phyloP scores from a whole-genome alignment of 2,888 invertebrate species.

The Noctua comes region DNA sequence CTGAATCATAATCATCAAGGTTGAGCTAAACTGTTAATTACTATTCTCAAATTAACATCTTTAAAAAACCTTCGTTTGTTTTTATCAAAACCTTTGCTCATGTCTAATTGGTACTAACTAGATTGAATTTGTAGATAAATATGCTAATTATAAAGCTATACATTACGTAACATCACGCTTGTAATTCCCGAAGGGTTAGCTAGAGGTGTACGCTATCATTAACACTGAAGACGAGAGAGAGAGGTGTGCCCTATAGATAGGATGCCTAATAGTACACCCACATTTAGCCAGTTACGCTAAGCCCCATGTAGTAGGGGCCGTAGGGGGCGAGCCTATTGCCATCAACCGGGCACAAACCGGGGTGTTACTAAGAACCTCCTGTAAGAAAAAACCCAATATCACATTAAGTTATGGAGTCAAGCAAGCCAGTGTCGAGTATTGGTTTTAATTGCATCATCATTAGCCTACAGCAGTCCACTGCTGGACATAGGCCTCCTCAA shows the following conservation, averaged over 20 bases:
- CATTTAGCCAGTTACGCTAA: neutral
- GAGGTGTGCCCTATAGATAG: too few relatives aligned
- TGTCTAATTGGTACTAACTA: conserved; percentile 27
- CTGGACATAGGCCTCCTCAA: too few relatives aligned
- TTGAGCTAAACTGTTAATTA: conserved; percentile 18
- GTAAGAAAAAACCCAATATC: neutral
- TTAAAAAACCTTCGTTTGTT: conserved; percentile 27
- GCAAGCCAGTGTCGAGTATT: neutral
- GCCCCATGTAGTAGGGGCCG: neutral
- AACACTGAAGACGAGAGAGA: too few relatives aligned
- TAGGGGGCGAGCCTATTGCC: neutral
- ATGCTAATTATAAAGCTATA: conserved; percentile 23
- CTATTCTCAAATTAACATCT: conserved; percentile 25
- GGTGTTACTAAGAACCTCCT: neutral
- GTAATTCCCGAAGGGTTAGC: neutral
- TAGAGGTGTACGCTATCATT: neutral
- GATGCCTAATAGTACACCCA: neutral
- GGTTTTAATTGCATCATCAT: too few relatives aligned
- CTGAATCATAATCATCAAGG: conserved; percentile 31
- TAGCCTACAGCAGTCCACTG: too few relatives aligned
- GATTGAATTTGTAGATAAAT: conserved; percentile 18
- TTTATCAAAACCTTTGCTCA: conserved; percentile 22
- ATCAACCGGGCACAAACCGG: neutral
- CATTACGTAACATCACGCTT: neutral
- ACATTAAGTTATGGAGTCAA: neutral